Base-by-base conservation (phyloP, 2,888 invertebrate species). In the Monopis laevigella region DNA sequence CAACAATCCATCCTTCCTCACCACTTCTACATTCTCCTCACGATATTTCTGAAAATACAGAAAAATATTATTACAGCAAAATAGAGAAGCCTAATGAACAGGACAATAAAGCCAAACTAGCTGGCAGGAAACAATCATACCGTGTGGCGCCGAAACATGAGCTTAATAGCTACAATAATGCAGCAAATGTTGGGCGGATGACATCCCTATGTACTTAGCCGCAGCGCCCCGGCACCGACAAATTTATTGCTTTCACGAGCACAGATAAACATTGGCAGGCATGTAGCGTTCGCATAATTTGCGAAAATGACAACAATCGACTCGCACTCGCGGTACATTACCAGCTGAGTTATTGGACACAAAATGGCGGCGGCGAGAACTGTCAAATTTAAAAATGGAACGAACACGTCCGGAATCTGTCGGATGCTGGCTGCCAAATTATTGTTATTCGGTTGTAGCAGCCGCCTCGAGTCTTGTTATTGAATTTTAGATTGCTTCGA, bases 1-100 rank as follows among this genome's bases (percentile, higher is more conserved):
- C 47, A 93, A 83, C 47, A 92, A 82, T 6, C 95, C 93, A 60
- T 96, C 95, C 64, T 93, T 92, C 49, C 90, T 86, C 40, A 85
- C 86, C 45, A 94, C 90, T 54, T 88, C 87, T 46, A 90, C 87
- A 51, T 90, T 88, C 60, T 85, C 85, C 52, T 89, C 89, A 61
- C 87, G 88, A 67, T 90, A 93, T 84, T 90, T 91, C 93, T 93
- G 82, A 42, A 82, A 68, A 55, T 48, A 50, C 47, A 51, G 44
- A 46, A 48, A 42, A 43, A 28, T 29, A 38, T 2, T 17, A 7
- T 4, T 4, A 17, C 14, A 17, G 32, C n/a, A 21, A 7, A 21
- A 17, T n/a, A 7, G 14, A 2, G 16, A n/a, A n/a, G 14, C 17
- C 17, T 17, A 32, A 32, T 32, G 32, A 32, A 2, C 17, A 17